Base-by-base conservation (phyloP, 2,888 invertebrate genomes). In the Cerastoderma edule region DNA sequence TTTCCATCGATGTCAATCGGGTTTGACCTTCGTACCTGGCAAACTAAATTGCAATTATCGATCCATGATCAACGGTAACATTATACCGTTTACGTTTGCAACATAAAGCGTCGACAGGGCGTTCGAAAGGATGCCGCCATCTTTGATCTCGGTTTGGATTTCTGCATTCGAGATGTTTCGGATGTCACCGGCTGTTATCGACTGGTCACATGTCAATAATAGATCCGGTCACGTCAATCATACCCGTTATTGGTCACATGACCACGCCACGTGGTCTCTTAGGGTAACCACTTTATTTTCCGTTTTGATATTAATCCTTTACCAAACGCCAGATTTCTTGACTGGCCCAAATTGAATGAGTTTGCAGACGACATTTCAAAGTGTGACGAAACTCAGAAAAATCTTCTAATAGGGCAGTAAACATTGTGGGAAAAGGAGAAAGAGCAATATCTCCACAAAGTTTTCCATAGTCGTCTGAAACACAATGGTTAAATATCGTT, bases 131-230 rank as follows among this genome's bases (percentile, higher is more conserved):
- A 50, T 30, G 66, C 48, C 22, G 50, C 33, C 30, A 10, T 66
- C 56, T 72, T 75, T 74, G 78, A 75, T 74, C 74, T 60, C 67
- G 65, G 63, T 50, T 74, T 53, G 60, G 48, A 71, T 78, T 78
- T 71, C 74, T 64, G 50, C 60, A 60, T 39, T 60, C 60, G 67
- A 67, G 67, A 67, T 60, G 53, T 39, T 78, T 74, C 75, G 72
- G 78, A 74, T 78, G 75, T 78, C 74, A 46, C 44, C 35, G 54
- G 68, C 63, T 68, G 67, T 74, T 66, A 65, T 68, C 63, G 64
- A 30, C 74, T 68, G 78, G 78, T 78, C 78, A 78, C 78, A 63
- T 78, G 78, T 78, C 78, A 73, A 63, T 77, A 60, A 70, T 46
- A 60, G 69, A 72, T 77, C 77, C 77, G 72, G 60, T 50, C 32